A percentile compares a stretch with the other conserved stretches of the same genome.
These are phyloP conservation scores for Scolanthus callimorphus DNA, from an alignment of 92 coral and sea anemone genomes.

Conservation along the genomic window DNA sequence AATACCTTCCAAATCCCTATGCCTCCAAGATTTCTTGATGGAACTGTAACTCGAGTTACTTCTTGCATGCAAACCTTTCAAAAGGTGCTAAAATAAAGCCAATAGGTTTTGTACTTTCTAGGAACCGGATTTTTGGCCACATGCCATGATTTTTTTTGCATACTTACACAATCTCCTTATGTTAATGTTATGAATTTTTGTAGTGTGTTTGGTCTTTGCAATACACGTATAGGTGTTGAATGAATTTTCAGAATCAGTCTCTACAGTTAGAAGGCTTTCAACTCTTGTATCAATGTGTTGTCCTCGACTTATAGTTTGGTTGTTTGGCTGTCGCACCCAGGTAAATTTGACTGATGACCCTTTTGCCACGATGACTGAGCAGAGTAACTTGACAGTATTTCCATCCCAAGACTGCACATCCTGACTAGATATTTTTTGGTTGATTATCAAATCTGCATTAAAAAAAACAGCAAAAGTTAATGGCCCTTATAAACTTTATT, in stretches of 20 bases:
- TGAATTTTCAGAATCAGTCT: conserved; percentile 27
- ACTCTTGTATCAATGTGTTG: conserved; percentile 37
- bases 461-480: too few relatives aligned
- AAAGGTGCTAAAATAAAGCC: too few relatives aligned
- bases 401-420: conserved; percentile 45
- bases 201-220: conserved; percentile 41
- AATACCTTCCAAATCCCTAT: too few relatives aligned
- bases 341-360: conserved; percentile 27
- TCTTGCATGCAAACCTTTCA: too few relatives aligned
- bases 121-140: too few relatives aligned
- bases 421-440: conserved; percentile 13
- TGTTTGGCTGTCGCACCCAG: conserved; percentile 46
- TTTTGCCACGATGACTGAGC: conserved; percentile 37
- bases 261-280: conserved; percentile 36
- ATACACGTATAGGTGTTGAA: conserved; percentile 45
- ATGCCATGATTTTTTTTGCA: too few relatives aligned
- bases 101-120: too few relatives aligned
- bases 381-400: conserved; percentile 13
- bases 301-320: conserved; percentile 33
- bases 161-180: conserved; percentile 47
- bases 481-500: neutral
- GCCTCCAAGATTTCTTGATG: too few relatives aligned
- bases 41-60: too few relatives aligned
- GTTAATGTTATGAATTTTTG: conserved; percentile 31
- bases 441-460: conserved; percentile 47